Evolutionary conservation across 2,113 vertebrate species (phyloP).

Genomic region (Ondatra zibethicus): DNA sequence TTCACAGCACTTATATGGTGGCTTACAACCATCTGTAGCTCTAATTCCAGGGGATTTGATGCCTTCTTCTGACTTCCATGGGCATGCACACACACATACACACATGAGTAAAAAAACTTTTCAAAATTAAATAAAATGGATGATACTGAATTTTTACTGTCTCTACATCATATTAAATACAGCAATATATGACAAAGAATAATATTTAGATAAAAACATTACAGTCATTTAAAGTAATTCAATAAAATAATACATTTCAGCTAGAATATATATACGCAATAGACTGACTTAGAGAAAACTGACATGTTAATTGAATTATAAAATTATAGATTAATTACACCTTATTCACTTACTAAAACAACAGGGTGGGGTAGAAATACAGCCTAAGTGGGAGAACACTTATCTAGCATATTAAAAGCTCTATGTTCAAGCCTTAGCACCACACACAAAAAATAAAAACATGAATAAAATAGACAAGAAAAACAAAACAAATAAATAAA

Average conservation of each 20-base stretch:
- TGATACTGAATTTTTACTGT: neutral
- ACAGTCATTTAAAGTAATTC: constrained; percentile 39
- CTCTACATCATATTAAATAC: constrained; percentile 29
- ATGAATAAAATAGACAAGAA: neutral
- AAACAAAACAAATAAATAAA: neutral
- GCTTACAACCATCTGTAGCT: neutral
- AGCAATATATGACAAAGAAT: constrained; percentile 37
- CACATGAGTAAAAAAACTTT: neutral
- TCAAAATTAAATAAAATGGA: constrained; percentile 43
- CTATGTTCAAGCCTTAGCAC: neutral
- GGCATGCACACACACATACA: neutral
- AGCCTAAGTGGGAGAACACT: neutral
- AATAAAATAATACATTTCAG: neutral
- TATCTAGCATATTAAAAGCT: neutral
- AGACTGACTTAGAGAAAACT: neutral
- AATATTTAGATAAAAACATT: constrained; percentile 50
- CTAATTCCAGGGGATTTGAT: neutral
- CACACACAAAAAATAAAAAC: neutral
- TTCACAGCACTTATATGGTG: neutral
- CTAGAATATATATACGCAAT: neutral
- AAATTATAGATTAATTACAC: constrained; percentile 45
- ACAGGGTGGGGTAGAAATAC: neutral
- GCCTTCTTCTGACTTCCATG: neutral
- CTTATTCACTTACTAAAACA: constrained; percentile 35
- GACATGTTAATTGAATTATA: constrained; percentile 15